These are phyloP conservation scores for Himantopus leucocephalus DNA, from an alignment of 2,113 vertebrate species.

Conservation along the genomic window DNA sequence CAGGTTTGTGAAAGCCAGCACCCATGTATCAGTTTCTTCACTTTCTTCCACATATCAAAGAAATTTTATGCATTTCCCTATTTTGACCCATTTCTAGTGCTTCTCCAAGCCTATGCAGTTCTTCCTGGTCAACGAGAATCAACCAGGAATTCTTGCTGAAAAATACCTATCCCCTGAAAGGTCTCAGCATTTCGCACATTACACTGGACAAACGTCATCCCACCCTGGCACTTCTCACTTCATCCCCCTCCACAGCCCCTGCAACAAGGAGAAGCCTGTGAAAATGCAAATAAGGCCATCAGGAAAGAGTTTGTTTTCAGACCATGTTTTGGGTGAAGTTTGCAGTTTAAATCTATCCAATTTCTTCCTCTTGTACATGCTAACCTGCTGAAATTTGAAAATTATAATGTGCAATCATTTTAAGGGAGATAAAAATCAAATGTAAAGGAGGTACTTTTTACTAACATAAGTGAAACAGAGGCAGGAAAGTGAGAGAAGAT, in stretches of 20 bases:
- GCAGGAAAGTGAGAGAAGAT: background rate
- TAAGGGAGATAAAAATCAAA: background rate
- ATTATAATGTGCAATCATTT: background rate
- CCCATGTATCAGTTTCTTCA: background rate
- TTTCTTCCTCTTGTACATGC: background rate
- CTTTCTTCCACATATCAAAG: background rate
- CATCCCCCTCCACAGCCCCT: background rate
- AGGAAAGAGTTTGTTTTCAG: background rate
- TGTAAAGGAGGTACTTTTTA: background rate
- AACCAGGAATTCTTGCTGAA: background rate
- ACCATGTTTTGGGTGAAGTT: background rate
- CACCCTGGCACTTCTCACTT: background rate
- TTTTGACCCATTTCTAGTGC: background rate
- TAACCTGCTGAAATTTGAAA: background rate
- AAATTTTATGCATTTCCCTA: background rate
- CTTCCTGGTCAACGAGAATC: background rate
- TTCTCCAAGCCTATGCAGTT: background rate
- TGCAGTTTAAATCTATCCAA: background rate
- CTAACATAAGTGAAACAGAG: background rate
- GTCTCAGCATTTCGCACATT: background rate
- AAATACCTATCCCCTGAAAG: background rate
- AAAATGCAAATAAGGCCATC: background rate
- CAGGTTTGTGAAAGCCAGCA: background rate
- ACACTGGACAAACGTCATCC: background rate
- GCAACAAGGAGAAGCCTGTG: background rate